Evolutionary conservation across 2,888 invertebrate species (phyloP), one percentile per base, ranked within the genome.

Genomic region (Flabesymbios commensalis): DNA sequence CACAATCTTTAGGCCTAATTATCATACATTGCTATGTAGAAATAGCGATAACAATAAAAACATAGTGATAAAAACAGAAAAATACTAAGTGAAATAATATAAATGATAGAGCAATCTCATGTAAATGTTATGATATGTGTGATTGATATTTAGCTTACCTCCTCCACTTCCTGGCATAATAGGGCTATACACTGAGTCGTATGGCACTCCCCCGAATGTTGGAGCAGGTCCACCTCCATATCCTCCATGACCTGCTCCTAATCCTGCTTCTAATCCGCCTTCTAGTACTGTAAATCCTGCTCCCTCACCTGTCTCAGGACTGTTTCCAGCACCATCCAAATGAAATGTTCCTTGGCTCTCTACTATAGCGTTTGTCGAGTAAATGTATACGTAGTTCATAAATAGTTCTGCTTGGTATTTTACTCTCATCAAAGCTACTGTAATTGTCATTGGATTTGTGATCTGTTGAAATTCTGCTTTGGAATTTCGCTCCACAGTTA

Each of bases 191-290:
- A 74, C 68, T 26, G 74, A 72, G 28, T 70, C 72, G 59, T 73
- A 75, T 1, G 74, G 65, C 3, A 52, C 33, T 7, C 75, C 75
- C 22, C 42, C 52, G 22, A n/a, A 41, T 32, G 48, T 55, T n/a
- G 64, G 65, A 2, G 61, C 67, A 2, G 71, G 70, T 3, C 73
- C 73, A n/a, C 72, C 72, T 33, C 74, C 75, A 49, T 68, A 68
- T 28, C 73, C 73, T 32, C 75, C 76, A 58, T 73, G 72, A 2
- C 74, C 74, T 7, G 67, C 74, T 24, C 77, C 77, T 4, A 60
- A 41, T 5, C 73, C 72, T 2, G 59, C 41, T n/a, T n/a, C n/a
- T n/a, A n/a, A n/a, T n/a, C n/a, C n/a, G 2, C 65, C 63, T 51
- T 64, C 67, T 14, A 31, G 14, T 1, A 67, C 26, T 0, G 73